Evolutionary conservation across 2,888 invertebrate genomes (phyloP), one percentile per base, ranked within the genome.

Genomic region (Perizoma affinitatum): DNA sequence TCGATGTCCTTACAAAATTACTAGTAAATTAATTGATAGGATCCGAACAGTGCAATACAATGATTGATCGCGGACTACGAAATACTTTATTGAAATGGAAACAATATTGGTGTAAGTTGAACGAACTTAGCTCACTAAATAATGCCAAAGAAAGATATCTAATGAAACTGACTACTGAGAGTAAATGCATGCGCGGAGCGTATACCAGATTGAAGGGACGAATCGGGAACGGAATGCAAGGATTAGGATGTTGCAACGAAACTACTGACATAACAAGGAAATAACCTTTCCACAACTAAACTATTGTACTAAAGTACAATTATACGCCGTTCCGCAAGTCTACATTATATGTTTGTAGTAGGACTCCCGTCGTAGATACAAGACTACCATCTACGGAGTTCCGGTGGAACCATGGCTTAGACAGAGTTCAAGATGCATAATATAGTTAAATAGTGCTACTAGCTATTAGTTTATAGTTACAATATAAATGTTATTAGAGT

Each of bases 111-210:
- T 81, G 77, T 68, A 80, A 79, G 77, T 79, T 76, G 74, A 72
- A 80, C 75, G 80, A 85, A 82, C 80, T 83, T 82, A 88, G 88
- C 90, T 89, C 91, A 90, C 88, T 90, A 86, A 82, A 88, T 84
- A 90, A 91, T 90, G 90, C 91, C 91, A 91, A 91, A 91, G 91
- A 91, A 87, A 82, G 87, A 83, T 79, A 50, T 50, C 49, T 51
- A 75, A 83, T 74, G 78, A 80, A 84, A 81, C 76, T 79, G 84
- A 80, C 78, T 72, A 68, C 74, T 79, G 79, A 82, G 77, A 76
- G 76, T 70, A 75, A 68, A 69, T 74, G 81, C 71, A 78, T 79
- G 81, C 80, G 80, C 78, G 78, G 79, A 75, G 79, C 79, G 82
- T 79, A 56, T 67, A 78, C 69, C 66, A 79, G 82, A 76, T 73